A percentile compares a stretch with the other conserved stretches of the same genome.
phyloP scores from a whole-genome alignment of 2,113 vertebrate species.

The Calyptomena viridis region DNA sequence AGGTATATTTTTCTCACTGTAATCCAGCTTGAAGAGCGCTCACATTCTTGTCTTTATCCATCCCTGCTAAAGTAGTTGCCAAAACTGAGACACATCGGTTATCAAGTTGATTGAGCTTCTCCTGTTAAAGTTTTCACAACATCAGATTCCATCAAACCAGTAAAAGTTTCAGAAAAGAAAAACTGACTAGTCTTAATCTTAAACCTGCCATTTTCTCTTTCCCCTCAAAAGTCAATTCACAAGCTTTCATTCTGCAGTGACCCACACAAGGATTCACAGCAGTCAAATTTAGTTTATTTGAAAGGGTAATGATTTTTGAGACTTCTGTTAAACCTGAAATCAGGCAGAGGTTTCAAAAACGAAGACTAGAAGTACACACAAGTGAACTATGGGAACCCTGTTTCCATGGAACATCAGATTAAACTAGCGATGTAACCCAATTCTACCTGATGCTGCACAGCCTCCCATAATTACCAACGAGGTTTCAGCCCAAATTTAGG shows the following conservation, averaged over 20 bases:
- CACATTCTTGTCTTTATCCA: slow-evolving; percentile 81
- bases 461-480: accelerated
- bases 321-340: not conserved
- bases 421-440: not conserved
- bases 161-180: not conserved
- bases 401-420: not conserved
- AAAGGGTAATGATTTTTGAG: not conserved
- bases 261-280: not conserved
- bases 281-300: not conserved
- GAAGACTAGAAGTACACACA: not conserved
- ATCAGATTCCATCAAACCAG: not conserved
- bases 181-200: not conserved
- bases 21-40: slow-evolving; percentile 80
- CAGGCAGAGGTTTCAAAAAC: not conserved
- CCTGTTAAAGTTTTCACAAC: slow-evolving; percentile 74
- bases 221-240: not conserved
- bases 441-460: not conserved
- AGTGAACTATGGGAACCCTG: not conserved
- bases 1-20: slow-evolving; percentile 70
- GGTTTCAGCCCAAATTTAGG: not conserved
- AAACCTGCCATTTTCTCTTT: not conserved
- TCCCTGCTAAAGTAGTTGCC: slow-evolving; percentile 68
- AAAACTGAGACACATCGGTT: slow-evolving; percentile 82
- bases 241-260: not conserved
- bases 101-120: slow-evolving; percentile 85